phyloP scores from a whole-genome alignment of 1,140 invertebrate genomes.

The Bombus polaris region DNA sequence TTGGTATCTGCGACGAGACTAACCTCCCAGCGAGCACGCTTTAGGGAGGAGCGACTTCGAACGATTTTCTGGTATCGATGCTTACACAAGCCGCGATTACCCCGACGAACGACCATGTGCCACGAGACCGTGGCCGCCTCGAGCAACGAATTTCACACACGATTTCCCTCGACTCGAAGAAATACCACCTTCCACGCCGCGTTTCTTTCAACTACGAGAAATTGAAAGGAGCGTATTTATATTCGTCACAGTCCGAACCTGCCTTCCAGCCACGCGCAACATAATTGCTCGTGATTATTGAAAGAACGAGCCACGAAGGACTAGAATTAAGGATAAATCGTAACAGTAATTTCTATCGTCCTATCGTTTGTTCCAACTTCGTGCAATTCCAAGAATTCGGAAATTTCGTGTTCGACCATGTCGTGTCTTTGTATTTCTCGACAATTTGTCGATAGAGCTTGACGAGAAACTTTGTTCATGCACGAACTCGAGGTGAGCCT shows the following conservation, averaged over 20 bases:
- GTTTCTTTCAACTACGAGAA: neutral
- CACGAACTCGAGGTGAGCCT: neutral
- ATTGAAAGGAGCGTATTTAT: slow-evolving; percentile 8
- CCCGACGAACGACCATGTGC: slow-evolving; percentile 3
- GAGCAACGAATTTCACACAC: slow-evolving; percentile 35
- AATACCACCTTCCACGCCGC: neutral
- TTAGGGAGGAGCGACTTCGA: slow-evolving; percentile 32
- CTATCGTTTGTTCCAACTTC: neutral
- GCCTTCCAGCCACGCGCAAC: neutral
- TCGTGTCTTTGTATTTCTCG: neutral
- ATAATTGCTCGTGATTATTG: neutral
- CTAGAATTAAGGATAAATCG: neutral
- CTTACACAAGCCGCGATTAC: slow-evolving; percentile 24
- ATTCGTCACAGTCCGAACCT: neutral
- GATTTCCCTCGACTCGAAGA: slow-evolving; percentile 17
- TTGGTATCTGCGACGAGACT: no score
- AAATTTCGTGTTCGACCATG: neutral
- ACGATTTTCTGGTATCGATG: slow-evolving; percentile 36
- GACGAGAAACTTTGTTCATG: neutral
- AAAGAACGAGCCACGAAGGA: neutral
- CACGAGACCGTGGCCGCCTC: slow-evolving; percentile 15
- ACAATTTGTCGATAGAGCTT: neutral
- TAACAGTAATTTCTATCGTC: neutral
- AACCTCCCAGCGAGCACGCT: slow-evolving; percentile 31
- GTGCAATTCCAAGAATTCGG: neutral